phyloP scores from a whole-genome alignment of 2,888 invertebrate genomes.

The Rotaria macrura region DNA sequence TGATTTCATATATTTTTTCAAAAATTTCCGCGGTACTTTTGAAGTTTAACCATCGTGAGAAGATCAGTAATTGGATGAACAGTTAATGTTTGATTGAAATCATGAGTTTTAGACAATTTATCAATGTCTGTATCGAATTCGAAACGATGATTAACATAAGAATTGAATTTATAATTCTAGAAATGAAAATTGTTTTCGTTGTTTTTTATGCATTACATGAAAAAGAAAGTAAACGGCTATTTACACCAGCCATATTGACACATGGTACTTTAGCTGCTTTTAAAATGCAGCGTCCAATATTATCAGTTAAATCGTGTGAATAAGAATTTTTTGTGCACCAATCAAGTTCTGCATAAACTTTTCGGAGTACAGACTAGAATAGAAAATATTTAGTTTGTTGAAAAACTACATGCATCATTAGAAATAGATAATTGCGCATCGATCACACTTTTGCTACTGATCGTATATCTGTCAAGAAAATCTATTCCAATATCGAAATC shows the following conservation, averaged over 20 bases:
- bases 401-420: too few relatives aligned
- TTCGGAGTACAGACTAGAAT: conserved; percentile 61
- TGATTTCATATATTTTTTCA: neutral
- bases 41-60: conserved; percentile 47
- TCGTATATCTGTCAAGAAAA: too few relatives aligned
- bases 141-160: conserved; percentile 39
- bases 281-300: conserved; percentile 73
- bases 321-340: conserved; percentile 79
- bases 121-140: conserved; percentile 41
- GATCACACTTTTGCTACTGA: too few relatives aligned
- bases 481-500: too few relatives aligned
- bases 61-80: conserved; percentile 49
- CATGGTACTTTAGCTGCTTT: conserved; percentile 63
- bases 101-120: conserved; percentile 36
- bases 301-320: conserved; percentile 70
- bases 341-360: conserved; percentile 67
- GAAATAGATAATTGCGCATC: too few relatives aligned
- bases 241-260: conserved; percentile 55
- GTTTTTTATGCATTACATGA: conserved; percentile 17
- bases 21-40: conserved; percentile 39
- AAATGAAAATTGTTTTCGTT: neutral
- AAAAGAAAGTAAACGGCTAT: neutral
- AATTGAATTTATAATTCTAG: conserved; percentile 39
- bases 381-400: too few relatives aligned
- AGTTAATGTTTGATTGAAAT: conserved; percentile 46